phyloP scores from a whole-genome alignment of 1,140 invertebrate genomes.

The Tetramorium simillimum region DNA sequence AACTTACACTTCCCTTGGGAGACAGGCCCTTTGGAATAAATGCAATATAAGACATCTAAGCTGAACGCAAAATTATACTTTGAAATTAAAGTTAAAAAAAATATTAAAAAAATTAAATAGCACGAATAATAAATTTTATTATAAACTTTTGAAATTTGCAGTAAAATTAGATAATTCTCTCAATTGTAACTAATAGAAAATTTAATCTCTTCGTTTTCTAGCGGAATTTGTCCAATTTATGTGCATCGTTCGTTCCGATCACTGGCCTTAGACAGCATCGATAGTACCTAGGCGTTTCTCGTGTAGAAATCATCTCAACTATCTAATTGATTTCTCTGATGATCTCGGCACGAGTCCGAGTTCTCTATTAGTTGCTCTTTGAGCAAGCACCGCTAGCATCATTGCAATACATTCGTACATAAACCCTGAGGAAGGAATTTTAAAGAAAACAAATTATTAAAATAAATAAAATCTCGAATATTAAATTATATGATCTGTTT shows the following conservation, averaged over 20 bases:
- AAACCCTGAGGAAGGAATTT: constrained; percentile 39
- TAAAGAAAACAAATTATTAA: neutral
- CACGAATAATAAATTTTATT: neutral
- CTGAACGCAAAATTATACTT: neutral
- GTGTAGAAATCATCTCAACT: constrained; percentile 58
- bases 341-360: constrained; percentile 14
- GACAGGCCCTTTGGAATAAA: neutral
- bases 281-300: constrained; percentile 58
- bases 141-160: neutral
- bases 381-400: constrained; percentile 41
- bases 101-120: neutral
- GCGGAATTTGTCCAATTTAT: neutral
- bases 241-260: constrained; percentile 65
- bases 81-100: neutral
- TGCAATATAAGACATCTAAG: neutral
- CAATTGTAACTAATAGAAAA: neutral
- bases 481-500: neutral
- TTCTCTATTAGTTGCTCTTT: constrained; percentile 21
- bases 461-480: neutral
- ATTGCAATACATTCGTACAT: constrained; percentile 39
- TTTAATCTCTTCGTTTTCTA: neutral
- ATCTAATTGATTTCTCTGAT: constrained; percentile 60
- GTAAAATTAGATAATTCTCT: neutral
- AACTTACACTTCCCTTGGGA: neutral
- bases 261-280: constrained; percentile 55